Evolutionary conservation across 2,797 vertebrate genomes (phyloP), one percentile per base, ranked within the genome.

Genomic region (Catostomus latipinnis): DNA sequence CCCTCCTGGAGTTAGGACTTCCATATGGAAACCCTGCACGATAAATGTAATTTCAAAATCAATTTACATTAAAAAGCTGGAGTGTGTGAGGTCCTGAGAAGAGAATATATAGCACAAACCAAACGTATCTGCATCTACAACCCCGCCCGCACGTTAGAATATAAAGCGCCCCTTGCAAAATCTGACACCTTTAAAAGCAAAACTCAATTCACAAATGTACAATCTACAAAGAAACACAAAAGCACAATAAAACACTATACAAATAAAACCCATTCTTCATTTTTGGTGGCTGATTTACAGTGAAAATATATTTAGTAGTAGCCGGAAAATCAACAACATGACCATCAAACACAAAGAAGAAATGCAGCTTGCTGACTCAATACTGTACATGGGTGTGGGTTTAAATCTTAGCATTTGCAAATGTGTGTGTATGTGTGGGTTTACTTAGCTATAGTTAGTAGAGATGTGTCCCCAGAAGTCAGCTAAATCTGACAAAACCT

Each of bases 41-140:
- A 90, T 91, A 91, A 91, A 92, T 91, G 88, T 88, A 86, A 90
- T 91, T 91, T 89, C 77, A 86, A 89, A 80, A 83, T 0, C 34
- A 53, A 90, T 93, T 93, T 87, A 84, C 85, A 90, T 86, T 74
- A 82, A 79, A 87, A 85, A 85, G 83, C 83, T 83, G 72, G 81
- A 83, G 67, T 80, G 86, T 61, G 79, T 74, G 34, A 34, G 75
- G 82, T 81, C 83, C 75, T 80, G 67, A 58, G 73, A 66, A 80
- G 68, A 77, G 76, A 87, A 82, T 80, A 85, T 83, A 85, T 52
- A 75, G 60, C 18, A 50, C 52, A 70, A 79, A 71, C 78, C 61
- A 67, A 66, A 71, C 80, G 52, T 74, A 78, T 72, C 71, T 80
- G 76, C 82, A 83, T 81, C 74, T 45, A 53, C 78, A 85, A 78